phyloP scores from a whole-genome alignment of 2,888 invertebrate species.

The Tryphoninae sp. region DNA sequence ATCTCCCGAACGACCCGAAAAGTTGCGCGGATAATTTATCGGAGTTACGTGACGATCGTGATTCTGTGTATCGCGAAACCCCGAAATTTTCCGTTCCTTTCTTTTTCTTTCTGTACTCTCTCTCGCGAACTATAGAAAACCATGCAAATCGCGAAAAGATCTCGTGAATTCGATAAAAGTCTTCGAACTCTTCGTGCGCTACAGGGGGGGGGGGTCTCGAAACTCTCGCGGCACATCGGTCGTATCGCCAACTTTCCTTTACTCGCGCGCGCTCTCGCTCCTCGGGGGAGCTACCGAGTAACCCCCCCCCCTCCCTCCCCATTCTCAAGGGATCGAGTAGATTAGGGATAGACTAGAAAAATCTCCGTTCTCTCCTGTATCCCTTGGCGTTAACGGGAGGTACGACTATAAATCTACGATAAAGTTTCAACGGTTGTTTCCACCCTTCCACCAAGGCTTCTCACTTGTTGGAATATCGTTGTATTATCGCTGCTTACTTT shows the following conservation, averaged over 20 bases:
- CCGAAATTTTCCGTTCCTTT: not conserved
- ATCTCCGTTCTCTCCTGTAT: slow-evolving; percentile 50
- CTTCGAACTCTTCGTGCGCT: slow-evolving; percentile 55
- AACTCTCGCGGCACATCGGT: not conserved
- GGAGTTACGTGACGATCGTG: slow-evolving; percentile 30
- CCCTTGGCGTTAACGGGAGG: slow-evolving; percentile 54
- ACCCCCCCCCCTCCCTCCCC: not conserved
- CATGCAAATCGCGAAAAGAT: slow-evolving; percentile 59
- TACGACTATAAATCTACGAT: slow-evolving; percentile 70
- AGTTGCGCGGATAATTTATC: slow-evolving; percentile 21
- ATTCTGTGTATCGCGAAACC: slow-evolving; percentile 9
- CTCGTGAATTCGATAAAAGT: slow-evolving; percentile 58
- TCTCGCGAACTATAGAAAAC: slow-evolving; percentile 39
- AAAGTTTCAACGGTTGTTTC: slow-evolving; percentile 70
- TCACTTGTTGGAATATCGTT: slow-evolving; percentile 46
- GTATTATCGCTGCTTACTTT: not conserved
- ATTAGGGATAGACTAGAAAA: slow-evolving; percentile 61
- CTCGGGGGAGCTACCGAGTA: not conserved
- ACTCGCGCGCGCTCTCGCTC: not conserved
- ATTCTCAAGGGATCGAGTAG: slow-evolving; percentile 47
- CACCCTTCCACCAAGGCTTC: slow-evolving; percentile 24
- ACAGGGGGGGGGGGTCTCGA: slow-evolving; percentile 11
- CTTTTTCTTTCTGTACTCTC: slow-evolving; percentile 6
- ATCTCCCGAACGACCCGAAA: slow-evolving; percentile 25
- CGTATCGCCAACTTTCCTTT: slow-evolving; percentile 20